Base-by-base conservation (phyloP, 2,888 invertebrate species). In the Hyppa rectilinea region DNA sequence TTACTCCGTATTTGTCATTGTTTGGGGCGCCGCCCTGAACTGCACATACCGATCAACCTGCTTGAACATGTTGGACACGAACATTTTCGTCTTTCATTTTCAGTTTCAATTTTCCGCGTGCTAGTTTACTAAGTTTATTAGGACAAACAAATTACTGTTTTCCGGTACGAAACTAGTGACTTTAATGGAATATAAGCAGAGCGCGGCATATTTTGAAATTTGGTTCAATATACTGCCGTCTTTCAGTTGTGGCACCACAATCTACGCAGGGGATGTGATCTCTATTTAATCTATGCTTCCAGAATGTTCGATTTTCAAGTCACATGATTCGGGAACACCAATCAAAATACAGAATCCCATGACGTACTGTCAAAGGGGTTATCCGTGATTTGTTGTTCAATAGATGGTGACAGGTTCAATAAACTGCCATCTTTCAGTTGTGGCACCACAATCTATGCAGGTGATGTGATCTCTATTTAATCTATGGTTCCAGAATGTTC, bases 391-490 rank as follows among this genome's bases (percentile, higher is more conserved):
- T 26, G 70, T 55, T 53, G 26, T 29, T 31, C 2, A n/a, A 49
- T 53, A 26, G 31, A 36, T 38, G 34, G 56, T 40, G 36, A 58
- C 50, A n/a, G 0, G 3, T 63, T 49, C 31, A 26, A 45, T 31
- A 52, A 43, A 31, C 29, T 59, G 23, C 56, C 60, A 50, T 17
- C 17, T 4, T 50, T 49, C 12, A 20, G 14, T 29, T n/a, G 52
- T 53, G 58, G 49, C 66, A 66, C 43, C 73, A 66, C 61, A 17
- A 14, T 66, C 73, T 58, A 50, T 38, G 43, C 26, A 40, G 9
- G 12, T n/a, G 29, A 36, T 40, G 29, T 34, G 12, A 50, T 50
- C 14, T 29, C 20, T 23, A 50, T 31, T 12, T 20, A 36, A 14
- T 56, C 26, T 36, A 23, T 34, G 1, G 23, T 40, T 49, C 26